A percentile compares a stretch with the other conserved stretches of the same genome.
phyloP scores from a whole-genome alignment of 2,888 invertebrate species.

The Hemaris fuciformis region DNA sequence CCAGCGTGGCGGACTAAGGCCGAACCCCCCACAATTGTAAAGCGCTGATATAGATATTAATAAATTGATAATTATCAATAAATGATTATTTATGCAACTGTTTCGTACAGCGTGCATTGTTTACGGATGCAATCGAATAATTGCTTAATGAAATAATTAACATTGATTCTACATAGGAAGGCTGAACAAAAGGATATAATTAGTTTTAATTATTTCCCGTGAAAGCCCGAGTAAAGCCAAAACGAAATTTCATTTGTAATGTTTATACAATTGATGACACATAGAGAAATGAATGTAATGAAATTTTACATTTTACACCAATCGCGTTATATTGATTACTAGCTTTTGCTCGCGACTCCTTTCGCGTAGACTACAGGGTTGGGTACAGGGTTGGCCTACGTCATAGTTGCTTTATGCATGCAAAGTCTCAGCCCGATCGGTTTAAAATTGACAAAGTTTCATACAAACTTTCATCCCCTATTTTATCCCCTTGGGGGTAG shows the following conservation, averaged over 20 bases:
- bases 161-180: not conserved
- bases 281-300: not conserved
- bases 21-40: no score
- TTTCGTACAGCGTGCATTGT: not conserved
- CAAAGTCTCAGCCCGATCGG: no score
- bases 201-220: not conserved
- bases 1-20: no score
- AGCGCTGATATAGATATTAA: no score
- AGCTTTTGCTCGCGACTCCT: no score
- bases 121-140: not conserved
- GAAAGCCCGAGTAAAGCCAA: not conserved
- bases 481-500: no score
- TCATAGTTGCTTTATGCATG: no score
- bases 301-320: not conserved
- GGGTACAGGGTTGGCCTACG: no score
- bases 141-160: not conserved
- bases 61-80: not conserved
- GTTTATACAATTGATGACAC: not conserved
- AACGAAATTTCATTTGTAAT: not conserved
- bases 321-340: no score
- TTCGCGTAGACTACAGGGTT: no score
- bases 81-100: not conserved
- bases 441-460: no score
- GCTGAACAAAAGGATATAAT: not conserved
- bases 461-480: no score